Base-by-base conservation (phyloP, 2,797 vertebrate genomes). In the Myotis myotis region DNA sequence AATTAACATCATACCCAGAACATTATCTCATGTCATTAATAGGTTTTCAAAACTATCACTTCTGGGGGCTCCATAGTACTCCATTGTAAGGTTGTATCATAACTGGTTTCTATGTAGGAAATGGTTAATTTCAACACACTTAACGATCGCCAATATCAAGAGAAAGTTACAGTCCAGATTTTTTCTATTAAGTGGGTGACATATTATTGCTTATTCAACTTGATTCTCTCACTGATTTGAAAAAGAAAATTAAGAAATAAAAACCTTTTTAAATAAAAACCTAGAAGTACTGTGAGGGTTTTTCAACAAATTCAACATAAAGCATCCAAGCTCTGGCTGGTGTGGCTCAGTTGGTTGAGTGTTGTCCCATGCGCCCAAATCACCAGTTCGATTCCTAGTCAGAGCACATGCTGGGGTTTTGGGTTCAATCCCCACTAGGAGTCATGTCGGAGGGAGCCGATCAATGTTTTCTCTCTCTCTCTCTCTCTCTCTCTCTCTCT, bases 241-340 rank as follows among this genome's bases (percentile, higher is more conserved):
- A 87, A 74, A 68, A 19, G 51, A 96, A 93, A 84, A 51, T 49
- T 70, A 78, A 95, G 70, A 95, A 95, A 78, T 78, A 68, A 85
- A 95, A 78, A 66, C 3, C 49, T 30, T 89, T 62, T 87, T 79
- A 44, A 64, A 80, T 89, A 89, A 90, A 85, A 23, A 10, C 47
- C 82, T 87, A 17, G 89, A 94, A 78, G 51, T 66, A 64, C 1
- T 53, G 53, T 22, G n/a, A 93, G 49, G 83, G 10, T 60, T 78
- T 86, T 83, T 87, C 60, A 82, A 81, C 44, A 90, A 91, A 70
- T 88, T 93, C 44, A 95, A 16, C 16, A 15, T 71, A 76, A 96
- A 93, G 9, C 72, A 49, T 90, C 70, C n/a, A 64, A n/a, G 62
- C 62, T 30, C 28, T 64, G 62, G 30, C 28, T n/a, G 28, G 62